These are phyloP conservation scores for Beroe ovata DNA, from an alignment of 37 sponge, comb jelly and placozoan species.

Conservation along the genomic window DNA sequence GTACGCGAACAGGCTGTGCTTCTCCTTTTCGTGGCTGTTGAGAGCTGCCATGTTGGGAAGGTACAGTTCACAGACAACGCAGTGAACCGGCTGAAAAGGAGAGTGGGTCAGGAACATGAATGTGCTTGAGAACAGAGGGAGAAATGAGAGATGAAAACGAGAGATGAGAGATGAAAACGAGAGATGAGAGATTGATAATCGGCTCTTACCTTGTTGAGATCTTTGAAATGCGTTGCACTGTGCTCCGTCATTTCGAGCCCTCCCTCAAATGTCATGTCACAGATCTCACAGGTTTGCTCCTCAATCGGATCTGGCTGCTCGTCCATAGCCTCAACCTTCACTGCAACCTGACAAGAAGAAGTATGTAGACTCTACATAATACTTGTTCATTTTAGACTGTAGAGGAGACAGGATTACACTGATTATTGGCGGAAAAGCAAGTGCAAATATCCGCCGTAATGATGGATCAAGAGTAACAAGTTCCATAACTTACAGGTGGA, in stretches of 20 bases:
- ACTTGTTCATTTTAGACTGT: too few species aligned
- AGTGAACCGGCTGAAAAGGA: neutral
- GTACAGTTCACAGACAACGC: slow-evolving; percentile 35
- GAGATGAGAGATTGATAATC: neutral
- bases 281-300: slow-evolving; percentile 47
- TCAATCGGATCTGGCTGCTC: neutral
- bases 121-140: neutral
- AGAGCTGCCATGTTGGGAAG: neutral
- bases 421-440: too few species aligned
- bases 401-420: too few species aligned
- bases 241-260: slow-evolving; percentile 6
- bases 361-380: too few species aligned
- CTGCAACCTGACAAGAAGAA: slow-evolving; percentile 25
- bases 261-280: slow-evolving; percentile 58
- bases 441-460: too few species aligned
- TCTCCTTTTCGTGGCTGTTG: slow-evolving; percentile 40
- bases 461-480: too few species aligned
- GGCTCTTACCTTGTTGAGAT: neutral
- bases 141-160: neutral
- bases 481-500: slow-evolving; percentile 18
- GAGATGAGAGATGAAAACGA: neutral
- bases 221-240: slow-evolving; percentile 1
- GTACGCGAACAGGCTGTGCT: slow-evolving; percentile 53
- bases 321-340: slow-evolving; percentile 7
- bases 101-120: too few species aligned